phyloP scores from a whole-genome alignment of 2,113 vertebrate genomes.

The Nerophis ophidion region DNA sequence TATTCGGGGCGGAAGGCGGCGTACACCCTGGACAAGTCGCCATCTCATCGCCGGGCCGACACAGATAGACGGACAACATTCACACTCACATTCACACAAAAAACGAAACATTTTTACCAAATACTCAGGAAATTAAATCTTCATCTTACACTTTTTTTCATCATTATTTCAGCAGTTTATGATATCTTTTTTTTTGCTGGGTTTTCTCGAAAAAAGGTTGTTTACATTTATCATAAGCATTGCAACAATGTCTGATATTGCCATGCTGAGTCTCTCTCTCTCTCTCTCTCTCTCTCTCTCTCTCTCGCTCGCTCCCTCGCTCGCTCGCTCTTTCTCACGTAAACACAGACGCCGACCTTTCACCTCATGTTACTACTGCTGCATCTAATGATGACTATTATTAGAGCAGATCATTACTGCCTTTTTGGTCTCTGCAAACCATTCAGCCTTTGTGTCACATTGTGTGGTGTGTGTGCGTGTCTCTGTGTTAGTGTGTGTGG shows the following conservation, averaged over 20 bases:
- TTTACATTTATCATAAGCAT: neutral
- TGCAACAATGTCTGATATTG: neutral
- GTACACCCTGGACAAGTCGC: no score
- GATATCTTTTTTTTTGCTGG: no score
- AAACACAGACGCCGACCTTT: slow-evolving; percentile 21
- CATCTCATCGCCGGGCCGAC: no score
- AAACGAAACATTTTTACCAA: no score
- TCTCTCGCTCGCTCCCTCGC: neutral
- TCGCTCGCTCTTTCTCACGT: neutral
- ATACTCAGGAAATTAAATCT: no score
- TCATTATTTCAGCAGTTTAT: no score
- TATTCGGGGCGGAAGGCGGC: no score
- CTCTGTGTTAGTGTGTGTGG: slow-evolving; percentile 7
- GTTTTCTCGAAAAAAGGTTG: no score
- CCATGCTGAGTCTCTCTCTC: neutral
- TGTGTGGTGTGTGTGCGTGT: slow-evolving; percentile 4
- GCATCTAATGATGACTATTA: slow-evolving; percentile 38
- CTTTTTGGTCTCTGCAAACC: slow-evolving; percentile 33
- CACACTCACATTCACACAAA: no score
- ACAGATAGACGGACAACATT: no score
- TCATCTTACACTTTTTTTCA: no score
- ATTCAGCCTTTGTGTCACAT: slow-evolving; percentile 8
- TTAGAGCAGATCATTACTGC: slow-evolving; percentile 41
- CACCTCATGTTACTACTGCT: slow-evolving; percentile 22
- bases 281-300: slow-evolving; percentile 1